Base-by-base conservation (phyloP, 1,140 invertebrate species). In the Pseudobourletiella spinata region DNA sequence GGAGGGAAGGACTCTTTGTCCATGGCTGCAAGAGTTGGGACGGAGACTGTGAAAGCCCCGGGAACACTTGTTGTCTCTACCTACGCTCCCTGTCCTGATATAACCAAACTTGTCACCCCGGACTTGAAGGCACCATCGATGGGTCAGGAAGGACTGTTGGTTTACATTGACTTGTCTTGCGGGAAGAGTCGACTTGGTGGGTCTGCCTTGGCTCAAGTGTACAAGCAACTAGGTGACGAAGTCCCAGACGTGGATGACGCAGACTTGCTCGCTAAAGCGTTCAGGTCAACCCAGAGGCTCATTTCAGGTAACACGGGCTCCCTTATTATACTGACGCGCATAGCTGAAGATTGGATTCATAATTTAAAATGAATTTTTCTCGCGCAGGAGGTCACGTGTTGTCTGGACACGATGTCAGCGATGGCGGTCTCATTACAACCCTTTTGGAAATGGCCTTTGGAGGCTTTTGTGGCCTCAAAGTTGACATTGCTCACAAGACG, bases 1-100 rank as follows among this genome's bases (percentile, higher is more conserved):
- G 95, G 95, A 18, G 95, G 95, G 18, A 99, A 99, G 75, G 95
- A 98, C 78, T 98, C 95, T 0, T 77, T 98, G 0, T 96, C 92
- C 64, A 99, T 98, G 95, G 91, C 94, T 20, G 93, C 94, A 0
- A 80, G 89, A 69, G 85, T 95, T 3, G 79, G 79, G 1, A 71
- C 79, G 6, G 72, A 77, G 57, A 83, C 86, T 2, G 85, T 96
- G 0, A 95, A 92, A 76, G 87, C 92, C 15, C 93, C 93, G 2
- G 81, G 94, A 26, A 92, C 93, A 15, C 77, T 99, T 4, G 95
- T 99, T 0, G 82, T 99, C 20, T 96, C 93, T 1, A 86, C 88
- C 0, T 99, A 98, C 76, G 95, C 90, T 0, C 90, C 89, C 0
- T 98, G 94, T 77, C 86, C 88, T 0, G 88, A 97, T 74, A 83